Base-by-base conservation (phyloP, 2,888 invertebrate species). In the Clitarchus hookeri region DNA sequence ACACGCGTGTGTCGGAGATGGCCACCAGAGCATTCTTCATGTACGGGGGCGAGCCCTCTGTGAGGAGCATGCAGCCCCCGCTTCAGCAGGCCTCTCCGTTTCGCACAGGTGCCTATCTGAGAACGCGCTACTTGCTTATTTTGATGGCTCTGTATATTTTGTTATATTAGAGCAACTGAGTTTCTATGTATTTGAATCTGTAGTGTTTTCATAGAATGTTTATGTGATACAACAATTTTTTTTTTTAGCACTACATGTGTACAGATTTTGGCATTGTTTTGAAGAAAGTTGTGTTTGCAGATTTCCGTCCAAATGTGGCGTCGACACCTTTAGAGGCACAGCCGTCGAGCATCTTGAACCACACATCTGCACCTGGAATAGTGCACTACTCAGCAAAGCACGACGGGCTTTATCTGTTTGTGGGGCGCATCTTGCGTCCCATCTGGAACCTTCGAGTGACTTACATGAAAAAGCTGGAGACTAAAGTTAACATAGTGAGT, bases 1-100 rank as follows among this genome's bases (percentile, higher is more conserved):
- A 95, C 89, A 93, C 93, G 19, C 95, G 97, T 87, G 92, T 94
- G 2, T 94, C 96, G 84, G 96, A 98, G 90, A 96, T 97, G 96
- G 98, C 98, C 0, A 96, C 97, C 0, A 95, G 97, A 89, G 98
- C 98, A 0, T 98, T 98, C 92, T 97, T 98, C 92, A 92, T 97
- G 88, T 98, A 97, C 90, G 98, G 99, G 44, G 97, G 97, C 0
- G 97, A 98, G 90, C 93, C 95, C n/a, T 65, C 13, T 65, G 0
- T 19, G 65, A n/a, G 23, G 23, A 65, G n/a, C n/a, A 65, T 23
- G 23, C 65, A 23, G 65, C 65, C 23, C 65, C 12, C 1, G 23
- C 53, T 53, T 19, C 12, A 11, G 11, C 16, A 16, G 65, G 65
- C 23, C 65, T 65, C 65, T 65, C 65, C 65, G 2, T 65, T 65